A percentile compares a stretch with the other conserved stretches of the same genome.
Evolutionary conservation across 2,113 vertebrate species (phyloP).

Genomic region (Coptodon rendalli): DNA sequence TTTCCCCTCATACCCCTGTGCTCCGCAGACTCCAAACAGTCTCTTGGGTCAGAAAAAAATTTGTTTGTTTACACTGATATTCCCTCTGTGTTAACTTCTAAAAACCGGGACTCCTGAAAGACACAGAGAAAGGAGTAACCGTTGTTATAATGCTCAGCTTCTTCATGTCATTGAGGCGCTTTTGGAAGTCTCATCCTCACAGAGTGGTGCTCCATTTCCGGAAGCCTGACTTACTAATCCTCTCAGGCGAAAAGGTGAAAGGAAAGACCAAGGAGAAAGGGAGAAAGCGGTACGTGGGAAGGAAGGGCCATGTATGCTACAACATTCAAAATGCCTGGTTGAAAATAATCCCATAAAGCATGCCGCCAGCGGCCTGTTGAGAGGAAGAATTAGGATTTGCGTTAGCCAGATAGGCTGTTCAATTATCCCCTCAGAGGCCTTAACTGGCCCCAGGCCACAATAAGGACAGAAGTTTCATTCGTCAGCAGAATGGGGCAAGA

Average conservation of each 20-base stretch:
- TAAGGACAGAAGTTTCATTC: slow-evolving; percentile 34
- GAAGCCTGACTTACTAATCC: slow-evolving; percentile 65
- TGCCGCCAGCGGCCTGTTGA: slow-evolving; percentile 45
- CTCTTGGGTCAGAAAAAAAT: slow-evolving; percentile 2
- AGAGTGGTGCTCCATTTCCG: slow-evolving; percentile 53
- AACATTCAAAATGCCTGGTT: slow-evolving; percentile 60
- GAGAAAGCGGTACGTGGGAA: slow-evolving; percentile 25
- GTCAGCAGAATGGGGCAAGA: slow-evolving; percentile 6
- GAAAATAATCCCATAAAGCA: slow-evolving; percentile 71
- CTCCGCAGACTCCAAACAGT: slow-evolving; percentile 25
- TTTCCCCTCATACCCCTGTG: slow-evolving; percentile 12
- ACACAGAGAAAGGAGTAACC: slow-evolving; percentile 22
- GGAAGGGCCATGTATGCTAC: slow-evolving; percentile 37
- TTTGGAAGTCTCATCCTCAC: slow-evolving; percentile 43
- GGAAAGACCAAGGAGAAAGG: slow-evolving; percentile 55
- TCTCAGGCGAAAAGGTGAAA: slow-evolving; percentile 66
- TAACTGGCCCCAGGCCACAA: slow-evolving; percentile 5
- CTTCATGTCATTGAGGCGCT: slow-evolving; percentile 26
- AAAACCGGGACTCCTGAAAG: neutral
- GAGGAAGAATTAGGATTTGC: slow-evolving; percentile 56
- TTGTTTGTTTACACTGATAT: slow-evolving; percentile 28
- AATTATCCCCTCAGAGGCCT: slow-evolving; percentile 42
- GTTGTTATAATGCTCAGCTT: slow-evolving; percentile 26
- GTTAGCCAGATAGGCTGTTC: slow-evolving; percentile 33
- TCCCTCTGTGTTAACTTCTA: slow-evolving; percentile 12